phyloP scores from a whole-genome alignment of 2,888 invertebrate species.

The Phania funesta region DNA sequence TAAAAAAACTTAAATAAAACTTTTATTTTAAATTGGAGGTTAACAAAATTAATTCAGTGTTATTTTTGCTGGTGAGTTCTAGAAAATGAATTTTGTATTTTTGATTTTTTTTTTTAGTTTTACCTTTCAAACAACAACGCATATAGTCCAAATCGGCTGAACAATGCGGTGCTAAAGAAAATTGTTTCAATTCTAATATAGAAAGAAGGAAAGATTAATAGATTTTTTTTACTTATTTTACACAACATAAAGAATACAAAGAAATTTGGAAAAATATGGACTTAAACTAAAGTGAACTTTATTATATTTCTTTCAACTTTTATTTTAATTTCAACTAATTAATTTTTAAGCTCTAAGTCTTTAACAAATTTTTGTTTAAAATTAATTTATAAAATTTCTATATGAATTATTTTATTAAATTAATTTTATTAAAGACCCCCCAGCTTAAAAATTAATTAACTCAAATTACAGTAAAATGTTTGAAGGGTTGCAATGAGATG shows the following conservation, averaged over 20 bases:
- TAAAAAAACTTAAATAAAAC: background rate
- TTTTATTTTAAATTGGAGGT: slow-evolving; percentile 1
- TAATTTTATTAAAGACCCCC: too few relatives aligned
- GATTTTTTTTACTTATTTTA: slow-evolving; percentile 18
- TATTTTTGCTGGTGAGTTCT: slow-evolving; percentile 27
- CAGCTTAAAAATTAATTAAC: too few relatives aligned
- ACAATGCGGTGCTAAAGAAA: slow-evolving; percentile 79
- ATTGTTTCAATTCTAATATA: slow-evolving; percentile 76
- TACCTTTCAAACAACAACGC: slow-evolving; percentile 80
- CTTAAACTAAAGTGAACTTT: slow-evolving; percentile 1
- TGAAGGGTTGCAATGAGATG: too few relatives aligned
- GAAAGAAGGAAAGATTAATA: slow-evolving; percentile 61
- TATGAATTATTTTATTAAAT: too few relatives aligned
- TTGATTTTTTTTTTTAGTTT: slow-evolving; percentile 53
- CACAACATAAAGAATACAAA: slow-evolving; percentile 7
- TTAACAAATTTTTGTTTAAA: too few relatives aligned
- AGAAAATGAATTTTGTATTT: background rate
- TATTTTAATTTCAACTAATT: too few relatives aligned
- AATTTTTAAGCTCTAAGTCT: too few relatives aligned
- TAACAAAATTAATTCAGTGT: slow-evolving; percentile 2
- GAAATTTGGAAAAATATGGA: background rate
- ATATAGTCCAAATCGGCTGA: slow-evolving; percentile 80
- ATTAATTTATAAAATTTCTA: too few relatives aligned
- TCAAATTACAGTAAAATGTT: too few relatives aligned
- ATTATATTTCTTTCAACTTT: background rate